Conservation (phyloP, 2,888 invertebrate species). For the Tinea pellionella region DNA sequence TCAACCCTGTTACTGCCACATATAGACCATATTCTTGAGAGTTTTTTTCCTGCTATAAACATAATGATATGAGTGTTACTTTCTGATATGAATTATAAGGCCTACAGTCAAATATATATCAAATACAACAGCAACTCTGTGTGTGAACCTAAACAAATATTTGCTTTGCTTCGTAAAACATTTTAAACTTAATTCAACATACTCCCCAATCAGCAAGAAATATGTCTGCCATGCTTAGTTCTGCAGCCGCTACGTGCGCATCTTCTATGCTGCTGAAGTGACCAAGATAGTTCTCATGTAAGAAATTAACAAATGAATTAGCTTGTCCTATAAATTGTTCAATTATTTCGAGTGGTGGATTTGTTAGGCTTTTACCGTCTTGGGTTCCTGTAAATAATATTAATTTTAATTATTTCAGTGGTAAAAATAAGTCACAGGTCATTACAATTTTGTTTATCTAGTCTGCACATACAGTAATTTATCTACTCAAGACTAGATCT, state of each 20-base stretch:
- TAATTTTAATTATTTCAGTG: conserved; percentile 15
- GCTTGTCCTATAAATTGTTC: conserved; percentile 77
- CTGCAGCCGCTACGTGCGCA: conserved; percentile 69
- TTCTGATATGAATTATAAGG: too few species aligned
- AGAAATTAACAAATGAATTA: conserved; percentile 73
- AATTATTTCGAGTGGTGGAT: conserved; percentile 74
- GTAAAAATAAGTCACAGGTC: too few species aligned
- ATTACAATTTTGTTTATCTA: too few species aligned
- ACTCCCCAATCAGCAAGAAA: conserved; percentile 76
- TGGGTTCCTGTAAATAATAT: conserved; percentile 38
- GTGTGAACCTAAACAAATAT: too few species aligned
- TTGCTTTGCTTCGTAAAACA: too few species aligned
- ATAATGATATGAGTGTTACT: not conserved
- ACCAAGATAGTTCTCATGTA: conserved; percentile 80
- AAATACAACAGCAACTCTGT: too few species aligned
- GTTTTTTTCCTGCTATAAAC: conserved; percentile 44
- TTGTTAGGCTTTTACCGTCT: conserved; percentile 54
- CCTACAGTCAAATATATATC: too few species aligned
- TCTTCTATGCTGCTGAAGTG: conserved; percentile 77
- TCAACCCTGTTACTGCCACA: conserved; percentile 74
- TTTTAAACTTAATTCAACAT: too few species aligned
- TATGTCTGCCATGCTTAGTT: conserved; percentile 77
- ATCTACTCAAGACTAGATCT: too few species aligned
- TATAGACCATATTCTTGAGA: conserved; percentile 72
- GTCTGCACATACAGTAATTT: too few species aligned